Evolutionary conservation across 2,888 invertebrate species (phyloP).

Genomic region (Andrena flavipes): DNA sequence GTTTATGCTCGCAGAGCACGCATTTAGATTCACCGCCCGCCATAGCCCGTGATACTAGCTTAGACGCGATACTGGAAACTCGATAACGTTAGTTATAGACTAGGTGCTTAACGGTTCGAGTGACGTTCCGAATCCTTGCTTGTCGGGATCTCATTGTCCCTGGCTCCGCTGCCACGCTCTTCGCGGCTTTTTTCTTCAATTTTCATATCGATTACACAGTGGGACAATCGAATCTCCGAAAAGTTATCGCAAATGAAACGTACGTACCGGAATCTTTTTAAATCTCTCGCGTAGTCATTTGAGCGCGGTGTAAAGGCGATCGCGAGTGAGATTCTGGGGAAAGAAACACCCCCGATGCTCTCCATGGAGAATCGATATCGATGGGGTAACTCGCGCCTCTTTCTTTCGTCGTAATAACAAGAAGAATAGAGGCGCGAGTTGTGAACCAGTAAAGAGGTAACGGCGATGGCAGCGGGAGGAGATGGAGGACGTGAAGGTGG

Average conservation of each 20-base stretch:
- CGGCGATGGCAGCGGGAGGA: constrained; percentile 26
- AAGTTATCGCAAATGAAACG: neutral
- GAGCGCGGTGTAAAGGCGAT: neutral
- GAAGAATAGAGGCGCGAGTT: constrained; percentile 44
- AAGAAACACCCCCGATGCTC: neutral
- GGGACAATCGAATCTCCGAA: neutral
- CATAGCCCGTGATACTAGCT: constrained; percentile 49
- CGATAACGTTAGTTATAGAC: constrained; percentile 62
- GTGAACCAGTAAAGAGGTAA: constrained; percentile 42
- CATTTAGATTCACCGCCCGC: constrained; percentile 59
- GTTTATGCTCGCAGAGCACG: constrained; percentile 67
- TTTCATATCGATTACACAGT: constrained; percentile 7
- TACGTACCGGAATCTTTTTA: neutral
- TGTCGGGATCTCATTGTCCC: constrained; percentile 32
- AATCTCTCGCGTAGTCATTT: neutral
- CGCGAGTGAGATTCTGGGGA: neutral
- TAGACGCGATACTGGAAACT: constrained; percentile 58
- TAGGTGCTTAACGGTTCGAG: constrained; percentile 45
- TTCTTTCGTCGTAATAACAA: constrained; percentile 38
- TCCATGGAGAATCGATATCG: constrained; percentile 47
- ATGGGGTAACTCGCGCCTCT: constrained; percentile 28
- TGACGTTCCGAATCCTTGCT: constrained; percentile 30
- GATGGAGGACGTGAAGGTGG: constrained; percentile 11
- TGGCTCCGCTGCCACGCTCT: constrained; percentile 1
- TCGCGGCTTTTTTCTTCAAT: neutral